Evolutionary conservation across 2,888 invertebrate genomes (phyloP).

Genomic region (Parnassius orleans): DNA sequence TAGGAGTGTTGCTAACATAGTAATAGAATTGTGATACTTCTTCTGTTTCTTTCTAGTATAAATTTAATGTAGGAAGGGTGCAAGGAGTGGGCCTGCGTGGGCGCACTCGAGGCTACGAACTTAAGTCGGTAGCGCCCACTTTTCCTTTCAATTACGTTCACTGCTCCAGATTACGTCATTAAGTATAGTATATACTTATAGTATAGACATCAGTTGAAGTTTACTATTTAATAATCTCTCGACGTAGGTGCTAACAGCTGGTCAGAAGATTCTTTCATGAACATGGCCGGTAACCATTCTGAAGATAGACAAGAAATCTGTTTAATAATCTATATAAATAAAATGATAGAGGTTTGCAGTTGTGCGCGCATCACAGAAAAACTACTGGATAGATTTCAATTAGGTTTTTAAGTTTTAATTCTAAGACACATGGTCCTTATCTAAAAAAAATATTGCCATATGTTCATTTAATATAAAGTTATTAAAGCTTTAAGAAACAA

Average conservation of each 20-base stretch:
- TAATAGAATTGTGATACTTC: not conserved
- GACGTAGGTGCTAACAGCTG: slow-evolving; percentile 24
- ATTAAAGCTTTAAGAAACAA: no score
- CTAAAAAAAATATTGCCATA: no score
- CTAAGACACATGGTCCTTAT: no score
- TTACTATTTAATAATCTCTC: slow-evolving; percentile 31
- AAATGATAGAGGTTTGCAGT: no score
- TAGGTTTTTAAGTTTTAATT: no score
- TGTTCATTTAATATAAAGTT: no score
- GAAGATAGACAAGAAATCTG: slow-evolving; percentile 5
- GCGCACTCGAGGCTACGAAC: slow-evolving; percentile 65
- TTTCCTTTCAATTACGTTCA: slow-evolving; percentile 76
- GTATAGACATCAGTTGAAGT: slow-evolving; percentile 32
- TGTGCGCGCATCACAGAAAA: no score
- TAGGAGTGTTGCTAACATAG: no score
- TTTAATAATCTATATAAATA: no score
- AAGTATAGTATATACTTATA: slow-evolving; percentile 28
- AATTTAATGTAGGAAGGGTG: slow-evolving; percentile 33
- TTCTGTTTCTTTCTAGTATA: slow-evolving; percentile 17
- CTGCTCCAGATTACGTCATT: slow-evolving; percentile 76
- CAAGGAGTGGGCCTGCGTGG: slow-evolving; percentile 51
- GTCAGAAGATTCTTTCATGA: slow-evolving; percentile 6
- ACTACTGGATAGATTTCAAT: no score
- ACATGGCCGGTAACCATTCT: slow-evolving; percentile 3
- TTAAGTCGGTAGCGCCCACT: slow-evolving; percentile 68